Percentiles rank a stretch among this genome's conserved stretches.
These are phyloP conservation scores for Macrotrachela quadricornifera DNA, from an alignment of 1,140 invertebrate species.

Conservation along the genomic window DNA sequence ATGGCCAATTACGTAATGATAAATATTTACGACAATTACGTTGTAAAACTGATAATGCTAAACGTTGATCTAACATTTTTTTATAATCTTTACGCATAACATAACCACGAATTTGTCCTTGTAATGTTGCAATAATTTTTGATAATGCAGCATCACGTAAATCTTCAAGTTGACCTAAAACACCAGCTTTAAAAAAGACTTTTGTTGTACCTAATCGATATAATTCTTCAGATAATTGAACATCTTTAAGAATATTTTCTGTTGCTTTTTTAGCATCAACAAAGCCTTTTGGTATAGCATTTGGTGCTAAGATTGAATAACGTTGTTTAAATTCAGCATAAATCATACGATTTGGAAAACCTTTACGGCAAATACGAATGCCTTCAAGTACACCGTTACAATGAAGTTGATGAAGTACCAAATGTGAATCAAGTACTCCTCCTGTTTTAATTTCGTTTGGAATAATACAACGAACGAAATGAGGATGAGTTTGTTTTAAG, in stretches of 20 bases:
- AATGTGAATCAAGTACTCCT: conserved; percentile 86
- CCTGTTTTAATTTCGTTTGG: conserved; percentile 93
- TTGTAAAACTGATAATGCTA: conserved; percentile 89
- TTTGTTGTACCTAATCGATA: conserved; percentile 89
- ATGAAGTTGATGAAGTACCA: conserved; percentile 90
- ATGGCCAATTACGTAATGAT: conserved; percentile 90
- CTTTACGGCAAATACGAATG: conserved; percentile 99
- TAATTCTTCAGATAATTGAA: conserved; percentile 57
- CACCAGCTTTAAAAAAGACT: conserved; percentile 98
- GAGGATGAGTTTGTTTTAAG: conserved; percentile 79
- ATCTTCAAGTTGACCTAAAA: conserved; percentile 98
- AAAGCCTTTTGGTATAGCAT: conserved; percentile 49
- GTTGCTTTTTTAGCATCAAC: conserved; percentile 58
- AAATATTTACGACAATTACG: conserved; percentile 96
- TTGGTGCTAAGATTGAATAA: conserved; percentile 90
- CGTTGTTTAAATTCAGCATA: conserved; percentile 99
- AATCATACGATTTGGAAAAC: conserved; percentile 99
- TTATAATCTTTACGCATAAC: conserved; percentile 75
- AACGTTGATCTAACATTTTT: conserved; percentile 87
- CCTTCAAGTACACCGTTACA: conserved; percentile 99
- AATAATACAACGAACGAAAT: conserved; percentile 99
- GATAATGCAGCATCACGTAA: conserved; percentile 91
- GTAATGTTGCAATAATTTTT: conserved; percentile 96
- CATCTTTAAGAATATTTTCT: conserved; percentile 48
- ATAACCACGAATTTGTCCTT: conserved; percentile 67